These are phyloP conservation scores for Amiota mariae DNA, from an alignment of 2,888 invertebrate genomes.

Conservation along the genomic window DNA sequence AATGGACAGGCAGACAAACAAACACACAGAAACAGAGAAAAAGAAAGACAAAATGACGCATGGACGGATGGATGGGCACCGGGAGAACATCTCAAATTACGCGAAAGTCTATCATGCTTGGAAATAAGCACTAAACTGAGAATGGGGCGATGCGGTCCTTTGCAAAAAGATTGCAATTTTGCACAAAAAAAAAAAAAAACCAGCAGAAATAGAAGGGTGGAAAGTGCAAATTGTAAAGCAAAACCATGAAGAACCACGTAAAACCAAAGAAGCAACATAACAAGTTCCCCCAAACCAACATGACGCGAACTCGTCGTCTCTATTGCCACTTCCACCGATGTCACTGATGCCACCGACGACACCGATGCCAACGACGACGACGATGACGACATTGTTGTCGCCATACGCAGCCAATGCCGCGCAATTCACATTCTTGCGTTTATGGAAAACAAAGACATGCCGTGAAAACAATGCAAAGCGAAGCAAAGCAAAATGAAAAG, in stretches of 20 bases:
- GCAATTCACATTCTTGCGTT: slow-evolving; percentile 1
- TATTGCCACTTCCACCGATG: no score
- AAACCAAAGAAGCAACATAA: slow-evolving; percentile 18
- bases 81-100: slow-evolving; percentile 64
- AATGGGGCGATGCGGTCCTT: slow-evolving; percentile 15
- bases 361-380: no score
- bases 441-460: slow-evolving; percentile 1
- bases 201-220: slow-evolving; percentile 34
- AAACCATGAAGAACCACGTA: slow-evolving; percentile 21
- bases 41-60: slow-evolving; percentile 18
- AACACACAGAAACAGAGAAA: slow-evolving; percentile 21
- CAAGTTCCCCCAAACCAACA: slow-evolving; percentile 16
- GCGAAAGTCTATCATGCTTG: slow-evolving; percentile 48
- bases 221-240: slow-evolving; percentile 30
- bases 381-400: neutral
- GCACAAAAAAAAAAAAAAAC: slow-evolving; percentile 26
- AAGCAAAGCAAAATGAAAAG: slow-evolving; percentile 26
- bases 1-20: slow-evolving; percentile 24
- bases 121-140: slow-evolving; percentile 18
- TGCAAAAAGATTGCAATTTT: slow-evolving; percentile 38
- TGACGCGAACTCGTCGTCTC: slow-evolving; percentile 9
- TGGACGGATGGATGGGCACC: slow-evolving; percentile 14
- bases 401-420: slow-evolving; percentile 11
- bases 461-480: slow-evolving; percentile 37
- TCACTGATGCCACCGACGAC: no score